A percentile compares a stretch with the other conserved stretches of the same genome.
These are phyloP conservation scores for Scaptodrosophila latifasciaeformis DNA, from an alignment of 2,888 invertebrate genomes.

Conservation along the genomic window DNA sequence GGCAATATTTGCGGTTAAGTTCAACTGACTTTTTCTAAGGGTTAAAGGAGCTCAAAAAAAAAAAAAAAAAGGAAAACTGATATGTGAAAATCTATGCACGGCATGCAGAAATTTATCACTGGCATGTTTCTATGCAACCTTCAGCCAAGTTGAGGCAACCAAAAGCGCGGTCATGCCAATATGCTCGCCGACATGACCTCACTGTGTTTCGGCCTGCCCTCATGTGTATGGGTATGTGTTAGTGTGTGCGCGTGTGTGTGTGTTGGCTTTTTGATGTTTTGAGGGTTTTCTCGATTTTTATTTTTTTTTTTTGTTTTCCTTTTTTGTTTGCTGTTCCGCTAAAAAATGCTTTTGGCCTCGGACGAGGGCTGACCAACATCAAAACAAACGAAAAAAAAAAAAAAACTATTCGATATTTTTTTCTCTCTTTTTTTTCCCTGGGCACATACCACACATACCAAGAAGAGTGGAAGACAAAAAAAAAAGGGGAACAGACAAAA, in stretches of 20 bases:
- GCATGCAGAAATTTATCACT: constrained; percentile 67
- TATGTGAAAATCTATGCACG: constrained; percentile 62
- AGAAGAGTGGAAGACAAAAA: constrained; percentile 21
- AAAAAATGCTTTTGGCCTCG: constrained; percentile 58
- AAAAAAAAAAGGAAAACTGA: too few species aligned
- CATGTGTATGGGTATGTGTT: constrained; percentile 6
- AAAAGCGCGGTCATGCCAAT: constrained; percentile 49
- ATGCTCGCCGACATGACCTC: constrained; percentile 40
- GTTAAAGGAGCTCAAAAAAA: too few species aligned
- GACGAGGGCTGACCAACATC: too few species aligned
- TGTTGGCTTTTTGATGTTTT: constrained; percentile 62
- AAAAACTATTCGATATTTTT: constrained; percentile 57
- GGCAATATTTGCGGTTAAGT: constrained; percentile 54
- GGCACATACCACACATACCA: constrained; percentile 36
- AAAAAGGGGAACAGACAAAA: background rate
- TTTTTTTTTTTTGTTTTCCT: too few species aligned
- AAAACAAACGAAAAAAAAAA: background rate
- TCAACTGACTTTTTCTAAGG: too few species aligned
- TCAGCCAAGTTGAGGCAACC: constrained; percentile 48
- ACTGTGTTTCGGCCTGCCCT: background rate
- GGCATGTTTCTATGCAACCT: constrained; percentile 59
- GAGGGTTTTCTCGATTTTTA: too few species aligned
- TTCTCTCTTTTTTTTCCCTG: too few species aligned
- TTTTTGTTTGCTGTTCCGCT: too few species aligned
- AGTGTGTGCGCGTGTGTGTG: constrained; percentile 27